phyloP scores from a whole-genome alignment of 2,797 vertebrate genomes.

The Gallinago solitaria region DNA sequence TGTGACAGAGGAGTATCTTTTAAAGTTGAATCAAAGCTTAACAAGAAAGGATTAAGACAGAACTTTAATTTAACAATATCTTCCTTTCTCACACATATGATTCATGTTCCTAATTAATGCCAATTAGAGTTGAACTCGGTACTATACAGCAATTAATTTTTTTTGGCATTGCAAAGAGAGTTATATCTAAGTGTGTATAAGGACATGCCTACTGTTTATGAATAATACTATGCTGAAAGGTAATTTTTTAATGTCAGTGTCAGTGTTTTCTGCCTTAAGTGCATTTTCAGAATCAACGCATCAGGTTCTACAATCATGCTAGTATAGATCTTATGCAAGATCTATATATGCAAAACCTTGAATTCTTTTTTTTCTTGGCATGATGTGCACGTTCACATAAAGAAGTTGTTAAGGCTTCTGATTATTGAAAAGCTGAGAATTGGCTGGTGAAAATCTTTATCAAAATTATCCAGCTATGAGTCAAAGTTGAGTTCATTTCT shows the following conservation, averaged over 20 bases:
- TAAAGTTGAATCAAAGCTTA: constrained; percentile 22
- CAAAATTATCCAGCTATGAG: background rate
- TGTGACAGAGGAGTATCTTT: background rate
- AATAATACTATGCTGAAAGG: background rate
- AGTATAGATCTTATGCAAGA: background rate
- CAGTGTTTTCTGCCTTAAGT: background rate
- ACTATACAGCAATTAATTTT: background rate
- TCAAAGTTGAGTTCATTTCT: background rate
- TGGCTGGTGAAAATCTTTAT: background rate
- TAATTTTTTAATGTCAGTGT: background rate
- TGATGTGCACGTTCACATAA: background rate
- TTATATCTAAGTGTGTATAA: background rate
- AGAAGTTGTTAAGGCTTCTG: background rate
- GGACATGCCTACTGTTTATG: background rate
- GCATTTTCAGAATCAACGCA: background rate
- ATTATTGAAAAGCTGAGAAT: background rate
- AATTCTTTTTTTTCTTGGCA: background rate
- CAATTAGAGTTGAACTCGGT: constrained; percentile 19
- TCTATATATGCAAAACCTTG: background rate
- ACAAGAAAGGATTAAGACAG: constrained; percentile 31
- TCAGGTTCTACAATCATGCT: background rate
- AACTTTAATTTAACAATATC: constrained; percentile 12
- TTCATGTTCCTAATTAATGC: constrained; percentile 36
- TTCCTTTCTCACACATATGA: constrained; percentile 12
- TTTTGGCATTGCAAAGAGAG: background rate